Percentiles rank a stretch among this genome's conserved stretches.
phyloP scores from a whole-genome alignment of 2,797 vertebrate species.

The Muscicapa comitata region DNA sequence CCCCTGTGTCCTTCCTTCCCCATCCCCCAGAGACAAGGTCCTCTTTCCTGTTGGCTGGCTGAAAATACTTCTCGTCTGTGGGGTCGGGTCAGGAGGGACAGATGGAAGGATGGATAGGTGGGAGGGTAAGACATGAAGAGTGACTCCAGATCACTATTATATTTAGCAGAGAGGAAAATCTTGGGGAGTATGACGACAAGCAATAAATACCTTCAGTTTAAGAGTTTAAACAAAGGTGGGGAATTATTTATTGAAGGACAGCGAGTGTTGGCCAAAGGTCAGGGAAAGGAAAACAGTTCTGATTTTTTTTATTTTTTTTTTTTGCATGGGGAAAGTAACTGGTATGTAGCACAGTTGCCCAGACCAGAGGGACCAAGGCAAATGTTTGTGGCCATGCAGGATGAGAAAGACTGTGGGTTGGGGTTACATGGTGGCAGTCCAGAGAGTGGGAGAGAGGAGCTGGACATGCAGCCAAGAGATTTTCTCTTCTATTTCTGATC shows the following conservation, averaged over 20 bases:
- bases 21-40: background rate
- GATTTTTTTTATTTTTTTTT: background rate
- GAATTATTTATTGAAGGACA: constrained; percentile 47
- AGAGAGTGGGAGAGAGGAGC: background rate
- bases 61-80: background rate
- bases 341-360: background rate
- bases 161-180: constrained; percentile 3
- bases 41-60: background rate
- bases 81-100: background rate
- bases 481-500: background rate
- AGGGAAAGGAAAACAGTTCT: constrained; percentile 25
- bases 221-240: constrained; percentile 59
- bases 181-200: background rate
- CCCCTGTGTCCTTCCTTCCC: background rate
- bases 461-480: background rate
- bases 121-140: background rate
- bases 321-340: background rate
- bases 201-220: constrained; percentile 53
- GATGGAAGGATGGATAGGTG: background rate
- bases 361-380: background rate
- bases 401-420: background rate
- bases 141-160: background rate
- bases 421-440: background rate
- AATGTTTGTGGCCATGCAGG: background rate
- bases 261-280: constrained; percentile 5